Evolutionary conservation across 2,113 vertebrate species (phyloP).

Genomic region (Bagarius yarrelli): DNA sequence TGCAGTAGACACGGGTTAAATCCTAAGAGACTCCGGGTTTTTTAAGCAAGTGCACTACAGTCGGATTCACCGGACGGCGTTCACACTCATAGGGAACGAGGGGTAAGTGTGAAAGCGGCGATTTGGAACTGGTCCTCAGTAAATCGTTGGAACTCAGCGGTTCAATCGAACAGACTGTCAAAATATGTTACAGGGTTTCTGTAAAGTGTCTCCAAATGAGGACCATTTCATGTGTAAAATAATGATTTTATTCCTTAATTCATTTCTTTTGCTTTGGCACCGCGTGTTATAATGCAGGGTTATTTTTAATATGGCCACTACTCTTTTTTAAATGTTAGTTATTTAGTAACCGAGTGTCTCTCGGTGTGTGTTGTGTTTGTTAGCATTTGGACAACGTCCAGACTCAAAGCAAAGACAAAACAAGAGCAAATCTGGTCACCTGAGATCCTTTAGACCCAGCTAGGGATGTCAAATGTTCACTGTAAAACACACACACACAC

Average conservation of each 20-base stretch:
- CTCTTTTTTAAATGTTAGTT: not conserved
- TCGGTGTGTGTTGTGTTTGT: not conserved
- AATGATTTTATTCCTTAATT: not conserved
- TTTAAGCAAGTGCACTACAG: not conserved
- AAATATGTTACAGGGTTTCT: not conserved
- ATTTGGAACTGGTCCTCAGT: not conserved
- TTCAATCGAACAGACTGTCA: not conserved
- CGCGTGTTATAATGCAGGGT: not conserved
- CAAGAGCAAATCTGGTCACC: not conserved
- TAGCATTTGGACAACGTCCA: not conserved
- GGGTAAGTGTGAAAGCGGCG: not conserved
- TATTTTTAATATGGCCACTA: not conserved
- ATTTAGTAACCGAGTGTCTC: not conserved
- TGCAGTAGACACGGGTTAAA: not conserved
- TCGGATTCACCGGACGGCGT: not conserved
- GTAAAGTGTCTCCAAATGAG: not conserved
- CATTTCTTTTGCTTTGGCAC: not conserved
- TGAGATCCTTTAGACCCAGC: not conserved
- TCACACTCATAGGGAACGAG: not conserved
- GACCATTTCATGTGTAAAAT: not conserved
- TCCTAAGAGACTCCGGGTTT: not conserved
- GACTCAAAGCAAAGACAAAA: too few relatives aligned
- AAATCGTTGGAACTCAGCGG: not conserved
- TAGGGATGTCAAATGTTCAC: not conserved
- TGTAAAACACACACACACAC: too few relatives aligned